phyloP scores from a whole-genome alignment of 1,140 invertebrate genomes.

The Pollicipes pollicipes region DNA sequence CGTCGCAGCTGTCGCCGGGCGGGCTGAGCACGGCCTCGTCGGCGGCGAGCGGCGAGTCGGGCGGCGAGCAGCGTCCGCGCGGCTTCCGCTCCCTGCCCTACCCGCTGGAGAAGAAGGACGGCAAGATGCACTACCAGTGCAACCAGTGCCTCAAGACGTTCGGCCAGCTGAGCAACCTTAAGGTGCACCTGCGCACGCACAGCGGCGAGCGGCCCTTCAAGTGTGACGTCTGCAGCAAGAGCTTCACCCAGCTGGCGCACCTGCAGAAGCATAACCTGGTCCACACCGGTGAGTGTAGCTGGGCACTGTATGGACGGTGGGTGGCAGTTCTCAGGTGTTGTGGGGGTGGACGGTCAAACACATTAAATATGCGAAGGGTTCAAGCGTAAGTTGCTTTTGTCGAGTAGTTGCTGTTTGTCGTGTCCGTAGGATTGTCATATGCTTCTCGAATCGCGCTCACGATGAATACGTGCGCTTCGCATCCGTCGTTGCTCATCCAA shows the following conservation, averaged over 20 bases:
- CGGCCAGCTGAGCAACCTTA: constrained; percentile 94
- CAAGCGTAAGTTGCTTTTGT: no score
- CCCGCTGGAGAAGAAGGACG: constrained; percentile 92
- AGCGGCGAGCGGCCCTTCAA: constrained; percentile 94
- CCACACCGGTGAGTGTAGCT: constrained; percentile 49
- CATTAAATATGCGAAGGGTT: no score
- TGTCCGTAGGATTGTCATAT: no score
- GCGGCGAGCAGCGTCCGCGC: constrained; percentile 27
- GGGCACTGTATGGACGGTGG: no score
- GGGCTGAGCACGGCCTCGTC: constrained; percentile 5
- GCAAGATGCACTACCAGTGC: constrained; percentile 99
- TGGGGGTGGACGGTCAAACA: no score
- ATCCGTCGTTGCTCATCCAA: constrained; percentile 12
- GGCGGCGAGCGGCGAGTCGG: constrained; percentile 10
- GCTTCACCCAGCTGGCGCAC: constrained; percentile 91
- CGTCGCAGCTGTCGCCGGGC: constrained; percentile 12
- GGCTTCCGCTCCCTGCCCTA: constrained; percentile 58
- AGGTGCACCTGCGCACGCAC: constrained; percentile 93
- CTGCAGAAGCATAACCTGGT: constrained; percentile 94
- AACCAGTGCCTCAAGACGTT: constrained; percentile 97
- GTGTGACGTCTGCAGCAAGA: constrained; percentile 88
- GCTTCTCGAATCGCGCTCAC: no score
- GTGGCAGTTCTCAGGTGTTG: no score
- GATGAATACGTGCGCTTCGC: neutral
- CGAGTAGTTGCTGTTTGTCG: neutral